Conservation (phyloP, 2,888 invertebrate species). For the Villa cingulata region DNA sequence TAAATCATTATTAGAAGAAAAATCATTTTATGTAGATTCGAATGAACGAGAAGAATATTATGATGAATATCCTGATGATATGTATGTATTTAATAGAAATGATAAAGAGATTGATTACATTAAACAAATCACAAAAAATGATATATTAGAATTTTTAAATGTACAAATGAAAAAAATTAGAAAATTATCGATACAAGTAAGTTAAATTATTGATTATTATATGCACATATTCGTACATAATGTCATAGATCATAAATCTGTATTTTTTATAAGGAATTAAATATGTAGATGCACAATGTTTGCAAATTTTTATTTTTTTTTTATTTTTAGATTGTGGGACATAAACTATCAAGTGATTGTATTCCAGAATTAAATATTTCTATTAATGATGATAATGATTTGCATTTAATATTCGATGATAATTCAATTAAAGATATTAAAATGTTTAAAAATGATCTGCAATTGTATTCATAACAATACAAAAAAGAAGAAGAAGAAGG, state of each 20-base stretch:
- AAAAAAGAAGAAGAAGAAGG: too few species aligned
- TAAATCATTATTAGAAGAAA: slow-evolving; percentile 51
- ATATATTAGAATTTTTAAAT: slow-evolving; percentile 10
- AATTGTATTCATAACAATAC: neutral
- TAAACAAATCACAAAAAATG: slow-evolving; percentile 7
- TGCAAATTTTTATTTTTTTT: too few species aligned
- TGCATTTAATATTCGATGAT: too few species aligned
- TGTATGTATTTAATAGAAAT: slow-evolving; percentile 56
- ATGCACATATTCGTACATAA: too few species aligned
- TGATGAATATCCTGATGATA: slow-evolving; percentile 50
- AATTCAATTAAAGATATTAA: too few species aligned
- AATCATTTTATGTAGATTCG: slow-evolving; percentile 56
- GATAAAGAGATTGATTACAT: neutral
- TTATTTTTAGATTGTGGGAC: too few species aligned
- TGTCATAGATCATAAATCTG: too few species aligned
- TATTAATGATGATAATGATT: too few species aligned
- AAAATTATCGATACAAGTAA: slow-evolving; percentile 15
- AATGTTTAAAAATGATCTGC: neutral
- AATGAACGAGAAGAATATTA: slow-evolving; percentile 57
- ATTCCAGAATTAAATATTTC: too few species aligned
- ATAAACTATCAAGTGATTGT: too few species aligned
- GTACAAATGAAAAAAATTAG: neutral
- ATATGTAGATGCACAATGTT: too few species aligned
- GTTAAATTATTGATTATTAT: neutral
- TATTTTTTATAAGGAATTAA: too few species aligned